These are phyloP conservation scores for Parasteatoda tepidariorum DNA, from an alignment of 1,140 invertebrate species.

Conservation along the genomic window DNA sequence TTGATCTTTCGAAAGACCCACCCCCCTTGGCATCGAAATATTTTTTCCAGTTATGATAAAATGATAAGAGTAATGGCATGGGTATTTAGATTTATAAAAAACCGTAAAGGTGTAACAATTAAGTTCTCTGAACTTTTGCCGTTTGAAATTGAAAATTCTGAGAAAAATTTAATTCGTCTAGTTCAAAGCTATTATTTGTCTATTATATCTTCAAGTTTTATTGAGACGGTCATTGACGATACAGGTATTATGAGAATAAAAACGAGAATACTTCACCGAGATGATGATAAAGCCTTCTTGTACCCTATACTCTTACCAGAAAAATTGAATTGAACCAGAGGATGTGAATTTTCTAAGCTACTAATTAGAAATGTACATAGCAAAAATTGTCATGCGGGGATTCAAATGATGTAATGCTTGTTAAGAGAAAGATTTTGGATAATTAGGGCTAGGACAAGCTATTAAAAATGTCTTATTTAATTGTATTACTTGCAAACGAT, in stretches of 20 bases:
- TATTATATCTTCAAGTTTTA: not conserved
- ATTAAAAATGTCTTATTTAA: not conserved
- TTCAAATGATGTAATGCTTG: not conserved
- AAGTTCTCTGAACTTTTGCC: not conserved
- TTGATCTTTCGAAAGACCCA: not conserved
- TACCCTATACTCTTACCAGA: slow-evolving; percentile 16
- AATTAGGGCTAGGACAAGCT: slow-evolving; percentile 1
- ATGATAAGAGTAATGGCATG: not conserved
- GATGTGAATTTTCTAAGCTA: not conserved
- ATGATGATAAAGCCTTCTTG: slow-evolving; percentile 1
- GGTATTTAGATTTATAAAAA: not conserved
- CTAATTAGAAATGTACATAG: slow-evolving; percentile 11
- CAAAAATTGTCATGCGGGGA: not conserved
- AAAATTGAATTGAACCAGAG: not conserved
- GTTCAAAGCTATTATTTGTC: no score
- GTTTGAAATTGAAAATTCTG: not conserved
- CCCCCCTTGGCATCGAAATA: not conserved
- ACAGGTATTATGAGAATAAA: slow-evolving; percentile 14
- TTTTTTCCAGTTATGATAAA: not conserved
- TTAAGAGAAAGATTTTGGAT: no score
- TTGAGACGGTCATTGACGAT: not conserved
- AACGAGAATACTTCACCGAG: not conserved
- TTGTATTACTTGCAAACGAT: slow-evolving; percentile 17
- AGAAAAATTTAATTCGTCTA: no score
- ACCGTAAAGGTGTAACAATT: not conserved